These are phyloP conservation scores for Aegithalos caudatus DNA, from an alignment of 2,113 vertebrate genomes.

Conservation along the genomic window DNA sequence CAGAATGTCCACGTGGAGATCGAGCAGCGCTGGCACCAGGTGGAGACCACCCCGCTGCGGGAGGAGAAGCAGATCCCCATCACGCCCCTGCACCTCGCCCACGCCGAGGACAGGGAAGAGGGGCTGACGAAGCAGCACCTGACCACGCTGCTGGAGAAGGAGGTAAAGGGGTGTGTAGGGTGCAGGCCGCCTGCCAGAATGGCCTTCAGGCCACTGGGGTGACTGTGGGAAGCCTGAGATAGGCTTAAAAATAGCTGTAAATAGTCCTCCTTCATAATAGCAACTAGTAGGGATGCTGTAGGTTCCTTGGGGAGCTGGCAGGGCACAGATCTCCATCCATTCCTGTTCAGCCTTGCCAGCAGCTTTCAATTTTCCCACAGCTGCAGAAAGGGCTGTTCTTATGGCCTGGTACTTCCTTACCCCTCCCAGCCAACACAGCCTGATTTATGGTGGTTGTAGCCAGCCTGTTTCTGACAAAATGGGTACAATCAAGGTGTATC, in stretches of 20 bases:
- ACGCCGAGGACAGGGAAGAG: slow-evolving; percentile 62
- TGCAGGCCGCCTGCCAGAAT: neutral
- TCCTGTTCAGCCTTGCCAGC: neutral
- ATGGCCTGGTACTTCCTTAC: neutral
- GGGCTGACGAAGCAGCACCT: slow-evolving; percentile 80
- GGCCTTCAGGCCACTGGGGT: neutral
- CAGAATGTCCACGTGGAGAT: slow-evolving; percentile 89
- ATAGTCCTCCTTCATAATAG: neutral
- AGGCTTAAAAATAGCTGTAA: neutral
- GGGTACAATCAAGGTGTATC: neutral
- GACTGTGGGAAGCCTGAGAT: neutral
- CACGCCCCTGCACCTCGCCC: slow-evolving; percentile 69
- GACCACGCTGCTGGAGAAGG: slow-evolving; percentile 86
- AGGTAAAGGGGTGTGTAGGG: slow-evolving; percentile 73
- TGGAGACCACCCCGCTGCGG: slow-evolving; percentile 91
- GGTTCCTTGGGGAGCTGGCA: neutral
- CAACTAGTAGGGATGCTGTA: neutral
- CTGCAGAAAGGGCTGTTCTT: neutral
- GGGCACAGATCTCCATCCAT: neutral
- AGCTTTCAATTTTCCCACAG: neutral
- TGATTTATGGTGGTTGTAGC: neutral
- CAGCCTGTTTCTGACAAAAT: neutral
- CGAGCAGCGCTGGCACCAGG: slow-evolving; percentile 95
- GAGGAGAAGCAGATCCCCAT: slow-evolving; percentile 97
- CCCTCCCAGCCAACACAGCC: neutral